These are phyloP conservation scores for Allacma fusca DNA, from an alignment of 2,888 invertebrate genomes.

Conservation along the genomic window DNA sequence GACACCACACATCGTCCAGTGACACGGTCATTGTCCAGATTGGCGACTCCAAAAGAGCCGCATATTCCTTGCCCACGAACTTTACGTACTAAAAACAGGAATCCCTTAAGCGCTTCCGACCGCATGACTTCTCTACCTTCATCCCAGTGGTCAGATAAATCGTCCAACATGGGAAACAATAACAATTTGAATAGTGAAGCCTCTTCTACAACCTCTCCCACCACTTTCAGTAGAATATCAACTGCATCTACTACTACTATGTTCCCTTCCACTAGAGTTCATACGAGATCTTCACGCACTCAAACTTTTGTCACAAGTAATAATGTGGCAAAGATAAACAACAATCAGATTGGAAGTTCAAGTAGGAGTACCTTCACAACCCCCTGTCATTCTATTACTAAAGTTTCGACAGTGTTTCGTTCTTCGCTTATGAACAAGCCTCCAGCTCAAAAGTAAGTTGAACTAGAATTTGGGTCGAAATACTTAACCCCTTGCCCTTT, in stretches of 20 bases:
- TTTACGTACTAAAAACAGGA: conserved; percentile 55
- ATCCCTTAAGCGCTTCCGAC: conserved; percentile 49
- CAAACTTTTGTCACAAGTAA: conserved; percentile 35
- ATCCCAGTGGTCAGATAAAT: conserved; percentile 39
- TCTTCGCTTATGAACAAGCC: conserved; percentile 58
- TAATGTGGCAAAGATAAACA: conserved; percentile 43
- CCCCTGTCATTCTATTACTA: conserved; percentile 50
- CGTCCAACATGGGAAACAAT: conserved; percentile 24
- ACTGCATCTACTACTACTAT: conserved; percentile 20
- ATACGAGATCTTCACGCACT: conserved; percentile 48
- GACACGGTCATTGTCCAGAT: conserved; percentile 59
- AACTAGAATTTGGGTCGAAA: background rate
- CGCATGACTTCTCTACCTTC: conserved; percentile 42
- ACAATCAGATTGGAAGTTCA: conserved; percentile 35
- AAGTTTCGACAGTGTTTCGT: conserved; percentile 56
- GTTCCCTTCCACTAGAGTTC: conserved; percentile 43
- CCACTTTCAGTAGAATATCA: conserved; percentile 37
- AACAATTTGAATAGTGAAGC: conserved; percentile 23
- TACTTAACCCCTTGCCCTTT: background rate
- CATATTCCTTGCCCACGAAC: conserved; percentile 57
- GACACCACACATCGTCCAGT: conserved; percentile 59
- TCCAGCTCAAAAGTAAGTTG: conserved; percentile 56
- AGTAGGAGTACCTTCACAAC: conserved; percentile 29
- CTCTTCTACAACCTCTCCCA: conserved; percentile 13
- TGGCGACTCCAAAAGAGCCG: conserved; percentile 59